phyloP scores from a whole-genome alignment of 92 coral and sea anemone genomes.

The Metridium senile region DNA sequence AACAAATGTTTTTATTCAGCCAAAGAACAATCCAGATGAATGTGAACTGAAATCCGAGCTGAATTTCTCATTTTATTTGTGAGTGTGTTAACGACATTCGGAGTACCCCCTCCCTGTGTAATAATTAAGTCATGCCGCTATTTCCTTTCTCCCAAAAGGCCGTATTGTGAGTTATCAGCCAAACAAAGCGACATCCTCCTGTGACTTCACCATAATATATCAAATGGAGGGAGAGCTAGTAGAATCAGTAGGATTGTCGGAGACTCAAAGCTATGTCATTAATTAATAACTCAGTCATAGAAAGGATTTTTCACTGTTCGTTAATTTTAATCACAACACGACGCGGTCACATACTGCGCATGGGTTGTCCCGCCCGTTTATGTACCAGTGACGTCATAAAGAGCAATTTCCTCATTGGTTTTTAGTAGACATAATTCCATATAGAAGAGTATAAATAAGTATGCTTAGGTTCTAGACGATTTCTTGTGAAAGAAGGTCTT shows the following conservation, averaged over 20 bases:
- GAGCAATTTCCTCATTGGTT: neutral
- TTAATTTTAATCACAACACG: constrained; percentile 2
- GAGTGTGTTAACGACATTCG: neutral
- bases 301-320: neutral
- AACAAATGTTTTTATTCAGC: neutral
- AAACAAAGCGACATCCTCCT: neutral
- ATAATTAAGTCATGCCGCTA: neutral
- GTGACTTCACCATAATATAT: neutral
- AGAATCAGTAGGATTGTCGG: neutral
- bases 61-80: neutral
- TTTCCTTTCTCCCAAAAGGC: neutral
- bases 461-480: no score
- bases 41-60: neutral
- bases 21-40: neutral
- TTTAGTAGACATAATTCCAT: neutral
- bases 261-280: neutral
- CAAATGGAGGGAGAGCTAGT: neutral
- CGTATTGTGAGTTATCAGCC: neutral
- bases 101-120: constrained; percentile 6
- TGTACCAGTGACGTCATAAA: neutral
- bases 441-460: neutral
- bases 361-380: neutral
- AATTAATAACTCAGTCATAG: constrained; percentile 4
- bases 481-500: neutral
- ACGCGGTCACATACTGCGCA: constrained; percentile 11